Base-by-base conservation (phyloP, 2,113 vertebrate species). In the Pseudopipra pipra region DNA sequence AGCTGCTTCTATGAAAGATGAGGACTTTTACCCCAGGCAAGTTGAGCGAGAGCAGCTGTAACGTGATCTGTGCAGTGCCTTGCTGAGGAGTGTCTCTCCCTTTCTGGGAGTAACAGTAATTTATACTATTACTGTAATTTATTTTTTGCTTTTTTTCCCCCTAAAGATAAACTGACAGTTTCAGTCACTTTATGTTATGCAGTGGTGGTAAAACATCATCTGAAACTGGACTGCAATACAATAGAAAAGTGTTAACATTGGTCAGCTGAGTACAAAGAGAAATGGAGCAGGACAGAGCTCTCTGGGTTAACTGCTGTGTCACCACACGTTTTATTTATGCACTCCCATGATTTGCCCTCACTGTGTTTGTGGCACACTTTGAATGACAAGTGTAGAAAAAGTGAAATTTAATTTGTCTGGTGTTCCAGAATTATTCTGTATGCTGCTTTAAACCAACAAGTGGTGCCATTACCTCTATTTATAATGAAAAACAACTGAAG, bases 111-210 rank as follows among this genome's bases (percentile, higher is more conserved):
- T 10, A 93, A 33, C 88, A 91, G 74, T 74, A 85, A 89, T 94
- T 92, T 95, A 72, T 78, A 51, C 73, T 92, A 88, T 66, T 83
- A 79, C 41, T 61, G 14, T 77, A 76, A 78, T 94, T 85, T 95
- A 78, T 65, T 96, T 97, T 93, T 87, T 52, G 44, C 67, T 80
- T 90, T 73, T 73, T 87, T 79, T 9, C 56, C 65, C 61, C 75
- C 72, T 74, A 33, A 67, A 93, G 89, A 91, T 91, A 73, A 94
- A 82, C 95, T 89, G 93, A 54, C 66, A 89, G 59, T 68, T 95
- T 88, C 52, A 46, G 54, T 59, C 47, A 44, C 91, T 94, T 94
- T 77, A 19, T 73, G 62, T 61, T 89, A 44, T 31, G 78, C 85
- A 72, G 81, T 27, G 61, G 31, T 91, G 93, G 92, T 47, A 70